These are phyloP conservation scores for Capromys pilorides DNA, from an alignment of 2,797 vertebrate species.

Conservation along the genomic window DNA sequence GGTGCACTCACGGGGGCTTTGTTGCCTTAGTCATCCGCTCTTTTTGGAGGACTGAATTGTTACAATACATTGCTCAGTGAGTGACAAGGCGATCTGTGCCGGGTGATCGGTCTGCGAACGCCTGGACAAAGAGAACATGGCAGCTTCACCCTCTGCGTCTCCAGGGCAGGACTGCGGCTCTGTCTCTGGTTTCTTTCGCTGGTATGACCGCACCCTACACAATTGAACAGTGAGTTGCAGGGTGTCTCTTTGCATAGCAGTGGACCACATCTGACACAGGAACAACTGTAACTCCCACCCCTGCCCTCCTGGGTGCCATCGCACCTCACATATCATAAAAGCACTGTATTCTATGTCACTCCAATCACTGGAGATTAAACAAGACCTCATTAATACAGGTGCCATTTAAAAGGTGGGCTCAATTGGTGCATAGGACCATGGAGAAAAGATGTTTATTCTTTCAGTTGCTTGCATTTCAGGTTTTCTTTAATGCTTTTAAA, in stretches of 20 bases:
- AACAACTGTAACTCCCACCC: not conserved
- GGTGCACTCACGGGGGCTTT: accelerated
- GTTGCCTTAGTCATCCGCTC: not conserved
- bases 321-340: not conserved
- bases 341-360: not conserved
- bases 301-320: accelerated
- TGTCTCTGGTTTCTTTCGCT: not conserved
- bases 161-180: not conserved
- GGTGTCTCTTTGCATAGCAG: accelerated
- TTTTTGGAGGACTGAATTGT: not conserved
- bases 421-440: accelerated
- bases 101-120: not conserved
- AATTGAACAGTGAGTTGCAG: not conserved
- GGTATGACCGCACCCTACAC: not conserved
- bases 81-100: not conserved
- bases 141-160: accelerated
- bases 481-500: not conserved
- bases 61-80: not conserved
- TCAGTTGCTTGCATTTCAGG: not conserved
- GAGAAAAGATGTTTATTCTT: not conserved
- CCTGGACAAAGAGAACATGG: not conserved
- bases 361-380: not conserved
- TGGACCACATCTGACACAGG: not conserved
- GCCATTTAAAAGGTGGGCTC: not conserved
- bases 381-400: not conserved